phyloP scores from a whole-genome alignment of 2,797 vertebrate genomes.

The Antennarius maculatus region DNA sequence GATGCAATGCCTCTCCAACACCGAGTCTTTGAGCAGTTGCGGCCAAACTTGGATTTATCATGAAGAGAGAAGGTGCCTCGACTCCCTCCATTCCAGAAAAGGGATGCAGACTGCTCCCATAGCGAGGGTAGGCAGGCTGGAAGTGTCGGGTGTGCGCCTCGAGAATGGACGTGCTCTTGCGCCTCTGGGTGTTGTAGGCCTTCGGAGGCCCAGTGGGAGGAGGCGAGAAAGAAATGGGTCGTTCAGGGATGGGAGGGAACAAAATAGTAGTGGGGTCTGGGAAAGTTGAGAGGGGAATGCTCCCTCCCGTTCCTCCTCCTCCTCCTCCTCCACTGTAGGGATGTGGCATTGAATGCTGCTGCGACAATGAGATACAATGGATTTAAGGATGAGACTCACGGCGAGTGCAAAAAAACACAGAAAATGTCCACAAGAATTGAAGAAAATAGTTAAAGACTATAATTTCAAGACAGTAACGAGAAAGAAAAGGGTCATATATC shows the following conservation, averaged over 20 bases:
- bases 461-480: slow-evolving; percentile 31
- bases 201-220: slow-evolving; percentile 92
- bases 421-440: slow-evolving; percentile 55
- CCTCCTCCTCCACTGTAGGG: slow-evolving; percentile 78
- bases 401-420: slow-evolving; percentile 55
- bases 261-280: slow-evolving; percentile 89
- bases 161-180: slow-evolving; percentile 98
- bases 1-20: slow-evolving; percentile 84
- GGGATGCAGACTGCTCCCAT: slow-evolving; percentile 89
- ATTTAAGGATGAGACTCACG: slow-evolving; percentile 79
- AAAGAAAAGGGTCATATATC: slow-evolving; percentile 20
- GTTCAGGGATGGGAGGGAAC: slow-evolving; percentile 93
- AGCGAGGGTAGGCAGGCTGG: slow-evolving; percentile 89
- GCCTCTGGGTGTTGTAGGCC: slow-evolving; percentile 90
- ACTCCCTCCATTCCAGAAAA: slow-evolving; percentile 83
- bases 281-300: slow-evolving; percentile 77
- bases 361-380: slow-evolving; percentile 93
- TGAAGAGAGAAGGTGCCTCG: slow-evolving; percentile 72
- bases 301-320: slow-evolving; percentile 58
- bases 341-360: slow-evolving; percentile 91
- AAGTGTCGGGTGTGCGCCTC: slow-evolving; percentile 95
- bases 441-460: slow-evolving; percentile 30
- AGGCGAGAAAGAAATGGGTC: slow-evolving; percentile 95
- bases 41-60: slow-evolving; percentile 83
- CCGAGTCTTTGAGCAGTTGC: slow-evolving; percentile 84